phyloP scores from a whole-genome alignment of 1,140 invertebrate species.

The Neodiprion pinetum region DNA sequence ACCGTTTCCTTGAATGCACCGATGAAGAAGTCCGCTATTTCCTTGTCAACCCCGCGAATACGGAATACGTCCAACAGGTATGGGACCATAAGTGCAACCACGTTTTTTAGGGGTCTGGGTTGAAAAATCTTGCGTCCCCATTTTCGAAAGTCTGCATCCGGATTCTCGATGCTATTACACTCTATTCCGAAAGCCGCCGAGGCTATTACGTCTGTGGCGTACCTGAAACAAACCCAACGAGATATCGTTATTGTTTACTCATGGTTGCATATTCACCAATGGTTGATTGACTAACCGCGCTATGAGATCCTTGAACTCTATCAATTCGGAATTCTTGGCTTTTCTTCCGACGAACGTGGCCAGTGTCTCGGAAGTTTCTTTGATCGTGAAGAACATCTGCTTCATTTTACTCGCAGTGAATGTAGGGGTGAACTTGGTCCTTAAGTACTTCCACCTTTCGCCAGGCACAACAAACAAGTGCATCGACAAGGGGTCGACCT shows the following conservation, averaged over 20 bases:
- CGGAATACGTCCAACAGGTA: slow-evolving; percentile 25
- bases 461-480: slow-evolving; percentile 61
- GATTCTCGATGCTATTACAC: slow-evolving; percentile 61
- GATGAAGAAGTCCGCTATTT: slow-evolving; percentile 56
- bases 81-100: slow-evolving; percentile 21
- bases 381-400: slow-evolving; percentile 60
- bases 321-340: slow-evolving; percentile 30
- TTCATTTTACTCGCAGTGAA: slow-evolving; percentile 68
- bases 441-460: slow-evolving; percentile 61
- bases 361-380: slow-evolving; percentile 54
- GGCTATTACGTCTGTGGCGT: slow-evolving; percentile 67
- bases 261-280: slow-evolving; percentile 27
- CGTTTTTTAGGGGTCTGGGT: slow-evolving; percentile 42
- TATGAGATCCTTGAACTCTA: slow-evolving; percentile 62
- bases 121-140: slow-evolving; percentile 37
- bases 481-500: slow-evolving; percentile 61
- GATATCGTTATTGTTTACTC: slow-evolving; percentile 35
- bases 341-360: slow-evolving; percentile 31
- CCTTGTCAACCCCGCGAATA: slow-evolving; percentile 21
- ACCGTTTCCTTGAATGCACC: slow-evolving; percentile 62
- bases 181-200: slow-evolving; percentile 66
- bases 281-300: slow-evolving; percentile 37
- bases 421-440: slow-evolving; percentile 63
- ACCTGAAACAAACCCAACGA: slow-evolving; percentile 49
- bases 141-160: slow-evolving; percentile 37